These are phyloP conservation scores for Hyla sarda DNA, from an alignment of 2,113 vertebrate species.

Conservation along the genomic window DNA sequence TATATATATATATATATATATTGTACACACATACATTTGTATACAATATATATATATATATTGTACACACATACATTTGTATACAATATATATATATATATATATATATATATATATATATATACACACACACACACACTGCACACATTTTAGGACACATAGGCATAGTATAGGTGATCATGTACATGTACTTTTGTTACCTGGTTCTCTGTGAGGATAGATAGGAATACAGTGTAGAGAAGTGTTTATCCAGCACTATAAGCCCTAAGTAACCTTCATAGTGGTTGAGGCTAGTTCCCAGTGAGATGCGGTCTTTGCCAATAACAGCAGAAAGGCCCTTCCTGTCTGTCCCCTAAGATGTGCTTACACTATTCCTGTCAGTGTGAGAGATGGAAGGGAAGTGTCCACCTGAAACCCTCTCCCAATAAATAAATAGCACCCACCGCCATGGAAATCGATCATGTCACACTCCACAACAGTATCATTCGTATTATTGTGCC, in stretches of 20 bases:
- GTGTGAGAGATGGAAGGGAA: conserved; percentile 37
- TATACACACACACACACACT: not conserved
- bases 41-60: not conserved
- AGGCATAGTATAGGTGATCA: no score
- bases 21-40: not conserved
- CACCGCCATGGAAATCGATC: not conserved
- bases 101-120: conserved; percentile 4
- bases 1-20: not conserved
- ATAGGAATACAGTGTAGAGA: not conserved
- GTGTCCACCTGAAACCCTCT: conserved; percentile 12
- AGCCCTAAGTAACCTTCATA: not conserved
- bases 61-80: no score
- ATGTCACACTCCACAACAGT: not conserved
- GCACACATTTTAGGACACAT: not conserved
- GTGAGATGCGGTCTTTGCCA: conserved; percentile 57
- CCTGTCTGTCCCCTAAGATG: conserved; percentile 7
- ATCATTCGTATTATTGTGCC: not conserved
- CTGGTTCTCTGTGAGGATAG: not conserved
- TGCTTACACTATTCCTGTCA: conserved; percentile 12
- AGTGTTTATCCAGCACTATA: not conserved
- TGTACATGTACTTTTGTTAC: not conserved
- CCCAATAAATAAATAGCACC: conserved; percentile 28
- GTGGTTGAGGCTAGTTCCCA: not conserved
- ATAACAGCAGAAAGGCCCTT: conserved; percentile 60
- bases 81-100: no score